These are phyloP conservation scores for Podarcis siculus DNA, from an alignment of 2,797 vertebrate genomes.

Conservation along the genomic window DNA sequence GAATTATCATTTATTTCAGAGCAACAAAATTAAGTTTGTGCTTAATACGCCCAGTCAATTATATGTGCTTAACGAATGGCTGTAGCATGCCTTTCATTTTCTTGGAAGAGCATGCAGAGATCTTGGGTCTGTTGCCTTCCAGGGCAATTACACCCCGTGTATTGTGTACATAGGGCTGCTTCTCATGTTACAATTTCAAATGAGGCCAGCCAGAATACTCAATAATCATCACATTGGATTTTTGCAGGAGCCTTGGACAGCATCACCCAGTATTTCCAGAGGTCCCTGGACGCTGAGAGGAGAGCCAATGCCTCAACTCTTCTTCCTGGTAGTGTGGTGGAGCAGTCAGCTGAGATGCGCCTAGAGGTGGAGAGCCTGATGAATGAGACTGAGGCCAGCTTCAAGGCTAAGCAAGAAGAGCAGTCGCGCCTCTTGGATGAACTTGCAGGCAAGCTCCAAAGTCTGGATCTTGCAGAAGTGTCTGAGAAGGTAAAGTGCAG, in stretches of 20 bases:
- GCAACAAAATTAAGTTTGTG: neutral
- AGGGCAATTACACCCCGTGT: neutral
- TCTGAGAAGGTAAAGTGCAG: constrained; percentile 83
- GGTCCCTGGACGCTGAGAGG: constrained; percentile 88
- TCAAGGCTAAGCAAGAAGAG: constrained; percentile 84
- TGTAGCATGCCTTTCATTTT: neutral
- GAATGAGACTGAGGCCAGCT: constrained; percentile 80
- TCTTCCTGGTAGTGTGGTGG: constrained; percentile 75
- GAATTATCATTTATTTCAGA: neutral
- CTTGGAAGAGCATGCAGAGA: neutral
- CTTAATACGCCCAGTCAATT: neutral
- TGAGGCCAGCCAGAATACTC: neutral
- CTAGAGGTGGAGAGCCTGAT: constrained; percentile 85
- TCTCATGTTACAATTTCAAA: neutral
- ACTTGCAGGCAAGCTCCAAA: constrained; percentile 91
- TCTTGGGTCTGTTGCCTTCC: neutral
- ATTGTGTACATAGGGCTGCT: neutral
- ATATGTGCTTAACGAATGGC: neutral
- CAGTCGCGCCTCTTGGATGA: constrained; percentile 89
- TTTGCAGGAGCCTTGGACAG: constrained; percentile 90
- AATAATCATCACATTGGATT: constrained; percentile 38
- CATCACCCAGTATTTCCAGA: constrained; percentile 88
- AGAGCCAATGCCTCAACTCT: constrained; percentile 86
- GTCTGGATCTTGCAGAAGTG: constrained; percentile 86
- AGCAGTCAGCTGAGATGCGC: constrained; percentile 80